Conservation (phyloP, 2,113 vertebrate species). For the Genyomyrus donnyi region DNA sequence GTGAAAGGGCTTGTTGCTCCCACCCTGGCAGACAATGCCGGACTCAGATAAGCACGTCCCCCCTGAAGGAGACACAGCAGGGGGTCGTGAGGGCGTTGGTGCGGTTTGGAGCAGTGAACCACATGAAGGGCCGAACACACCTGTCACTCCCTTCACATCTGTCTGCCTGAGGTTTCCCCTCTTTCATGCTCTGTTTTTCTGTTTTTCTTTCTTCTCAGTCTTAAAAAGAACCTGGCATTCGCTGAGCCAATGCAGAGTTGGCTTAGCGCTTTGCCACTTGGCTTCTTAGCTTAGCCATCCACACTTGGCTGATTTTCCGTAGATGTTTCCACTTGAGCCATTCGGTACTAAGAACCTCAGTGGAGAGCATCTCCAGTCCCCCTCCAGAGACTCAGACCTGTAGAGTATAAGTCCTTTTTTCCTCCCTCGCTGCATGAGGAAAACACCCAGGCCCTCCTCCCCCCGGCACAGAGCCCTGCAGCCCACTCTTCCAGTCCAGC, state of each 20-base stretch:
- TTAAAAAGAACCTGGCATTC: not conserved
- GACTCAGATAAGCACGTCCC: not conserved
- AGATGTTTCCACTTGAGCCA: not conserved
- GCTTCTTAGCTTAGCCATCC: not conserved
- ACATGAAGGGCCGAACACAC: constrained; percentile 60
- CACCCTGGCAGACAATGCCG: not conserved
- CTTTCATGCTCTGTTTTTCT: constrained; percentile 21
- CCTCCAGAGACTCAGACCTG: not conserved
- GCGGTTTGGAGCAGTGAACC: constrained; percentile 50
- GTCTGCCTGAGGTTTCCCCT: constrained; percentile 51
- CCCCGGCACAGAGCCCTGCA: constrained; percentile 2
- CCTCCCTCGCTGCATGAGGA: not conserved
- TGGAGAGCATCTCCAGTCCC: not conserved
- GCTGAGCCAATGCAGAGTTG: not conserved
- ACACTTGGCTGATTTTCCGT: not conserved
- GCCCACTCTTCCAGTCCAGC: constrained; percentile 29
- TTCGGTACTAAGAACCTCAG: not conserved
- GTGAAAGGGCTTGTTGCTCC: not conserved
- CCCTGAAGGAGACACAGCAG: not conserved
- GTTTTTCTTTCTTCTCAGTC: constrained; percentile 8
- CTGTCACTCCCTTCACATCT: constrained; percentile 50
- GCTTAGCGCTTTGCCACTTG: not conserved
- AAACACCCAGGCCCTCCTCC: not conserved
- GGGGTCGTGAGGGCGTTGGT: not conserved
- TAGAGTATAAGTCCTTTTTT: not conserved